Percentiles rank a stretch among this genome's conserved stretches.
These are phyloP conservation scores for Rafetus swinhoei DNA, from an alignment of 2,113 vertebrate genomes.

Conservation along the genomic window DNA sequence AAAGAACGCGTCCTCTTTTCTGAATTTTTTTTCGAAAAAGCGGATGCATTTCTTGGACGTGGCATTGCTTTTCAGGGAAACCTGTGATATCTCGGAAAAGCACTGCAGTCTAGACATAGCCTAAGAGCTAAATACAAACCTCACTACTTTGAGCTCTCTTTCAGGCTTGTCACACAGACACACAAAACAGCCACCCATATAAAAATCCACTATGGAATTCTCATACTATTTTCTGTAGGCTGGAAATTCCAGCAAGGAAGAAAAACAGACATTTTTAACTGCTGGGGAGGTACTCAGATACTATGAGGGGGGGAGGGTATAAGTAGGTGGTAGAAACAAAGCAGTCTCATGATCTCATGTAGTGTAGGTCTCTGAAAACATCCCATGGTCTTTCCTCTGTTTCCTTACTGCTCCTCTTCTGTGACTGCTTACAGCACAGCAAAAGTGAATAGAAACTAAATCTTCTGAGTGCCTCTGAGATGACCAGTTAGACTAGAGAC, in stretches of 20 bases:
- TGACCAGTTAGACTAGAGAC: not conserved
- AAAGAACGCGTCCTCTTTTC: too few species aligned
- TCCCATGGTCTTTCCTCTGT: not conserved
- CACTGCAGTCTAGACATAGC: too few species aligned
- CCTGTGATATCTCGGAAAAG: too few species aligned
- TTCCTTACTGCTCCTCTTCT: not conserved
- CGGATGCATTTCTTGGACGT: too few species aligned
- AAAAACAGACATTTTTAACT: not conserved
- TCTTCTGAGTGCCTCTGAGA: not conserved
- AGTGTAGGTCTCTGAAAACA: not conserved
- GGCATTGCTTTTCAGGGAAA: too few species aligned
- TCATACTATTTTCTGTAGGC: not conserved
- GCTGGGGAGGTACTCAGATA: not conserved
- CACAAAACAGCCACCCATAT: not conserved
- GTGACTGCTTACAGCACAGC: not conserved
- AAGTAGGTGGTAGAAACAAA: conserved; percentile 4
- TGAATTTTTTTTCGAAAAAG: too few species aligned
- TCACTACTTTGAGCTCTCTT: not conserved
- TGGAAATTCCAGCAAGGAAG: not conserved
- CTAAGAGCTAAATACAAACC: not conserved
- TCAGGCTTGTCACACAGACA: not conserved
- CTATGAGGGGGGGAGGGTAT: not conserved
- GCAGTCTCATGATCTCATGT: too few species aligned
- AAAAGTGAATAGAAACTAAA: not conserved
- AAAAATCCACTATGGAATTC: not conserved